A percentile compares a stretch with the other conserved stretches of the same genome.
phyloP scores from a whole-genome alignment of 2,888 invertebrate genomes.

The Tupiocoris notatus region DNA sequence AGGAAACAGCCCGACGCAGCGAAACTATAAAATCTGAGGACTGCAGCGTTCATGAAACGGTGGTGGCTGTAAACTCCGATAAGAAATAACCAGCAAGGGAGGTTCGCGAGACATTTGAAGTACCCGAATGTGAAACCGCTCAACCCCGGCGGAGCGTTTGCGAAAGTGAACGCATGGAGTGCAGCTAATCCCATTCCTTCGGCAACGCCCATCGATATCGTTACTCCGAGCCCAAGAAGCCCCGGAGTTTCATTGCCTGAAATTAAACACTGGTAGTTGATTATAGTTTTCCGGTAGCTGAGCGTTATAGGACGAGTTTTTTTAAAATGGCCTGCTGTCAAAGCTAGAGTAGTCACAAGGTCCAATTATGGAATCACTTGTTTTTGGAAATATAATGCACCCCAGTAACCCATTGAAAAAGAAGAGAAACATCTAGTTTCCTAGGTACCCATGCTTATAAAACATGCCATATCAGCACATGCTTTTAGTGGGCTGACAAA shows the following conservation, averaged over 20 bases:
- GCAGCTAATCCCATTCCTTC: not conserved
- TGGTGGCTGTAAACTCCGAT: not conserved
- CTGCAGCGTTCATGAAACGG: not conserved
- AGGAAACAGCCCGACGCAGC: not conserved
- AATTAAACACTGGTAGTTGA: not conserved
- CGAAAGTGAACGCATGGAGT: not conserved
- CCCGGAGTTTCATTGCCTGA: not conserved
- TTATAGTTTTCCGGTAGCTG: no score
- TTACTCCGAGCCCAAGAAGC: conserved; percentile 2
- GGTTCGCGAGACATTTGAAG: not conserved
- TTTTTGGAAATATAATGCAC: no score
- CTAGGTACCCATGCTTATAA: no score
- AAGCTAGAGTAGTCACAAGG: no score
- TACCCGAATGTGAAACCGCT: not conserved
- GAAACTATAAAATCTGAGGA: not conserved
- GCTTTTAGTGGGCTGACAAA: no score
- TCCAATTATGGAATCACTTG: no score
- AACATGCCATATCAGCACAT: no score
- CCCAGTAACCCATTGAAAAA: no score
- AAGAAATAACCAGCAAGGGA: not conserved
- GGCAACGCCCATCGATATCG: conserved; percentile 6
- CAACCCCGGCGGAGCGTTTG: not conserved
- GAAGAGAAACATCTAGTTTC: no score
- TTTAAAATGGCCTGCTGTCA: no score
- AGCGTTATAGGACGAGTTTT: no score